Percentiles rank a stretch among this genome's conserved stretches.
phyloP scores from a whole-genome alignment of 2,113 vertebrate species.

The Sardina pilchardus region DNA sequence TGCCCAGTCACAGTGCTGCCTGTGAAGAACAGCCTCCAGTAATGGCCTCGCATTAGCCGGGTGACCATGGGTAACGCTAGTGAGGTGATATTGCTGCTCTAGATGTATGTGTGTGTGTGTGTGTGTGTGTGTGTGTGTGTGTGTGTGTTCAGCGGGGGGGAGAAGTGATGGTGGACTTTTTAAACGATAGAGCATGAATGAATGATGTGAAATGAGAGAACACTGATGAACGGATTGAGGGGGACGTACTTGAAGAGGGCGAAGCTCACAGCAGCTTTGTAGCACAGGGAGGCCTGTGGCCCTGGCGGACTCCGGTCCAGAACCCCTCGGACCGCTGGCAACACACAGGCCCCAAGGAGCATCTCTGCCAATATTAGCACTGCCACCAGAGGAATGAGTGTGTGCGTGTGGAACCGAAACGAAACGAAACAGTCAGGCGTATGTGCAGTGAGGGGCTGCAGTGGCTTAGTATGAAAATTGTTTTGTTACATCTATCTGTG shows the following conservation, averaged over 20 bases:
- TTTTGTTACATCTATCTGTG: neutral
- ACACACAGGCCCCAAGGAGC: neutral
- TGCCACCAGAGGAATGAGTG: neutral
- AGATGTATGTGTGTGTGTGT: slow-evolving; percentile 50
- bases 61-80: slow-evolving; percentile 53
- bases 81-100: slow-evolving; percentile 52
- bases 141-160: slow-evolving; percentile 1
- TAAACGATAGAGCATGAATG: neutral
- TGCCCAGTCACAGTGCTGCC: neutral
- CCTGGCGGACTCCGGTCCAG: neutral
- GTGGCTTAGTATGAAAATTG: neutral
- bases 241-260: neutral
- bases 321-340: neutral
- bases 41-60: slow-evolving; percentile 6
- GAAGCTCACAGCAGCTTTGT: neutral
- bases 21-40: neutral
- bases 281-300: neutral
- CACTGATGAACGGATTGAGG: neutral
- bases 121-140: slow-evolving; percentile 52
- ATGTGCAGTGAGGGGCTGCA: neutral
- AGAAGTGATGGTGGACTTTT: slow-evolving; percentile 30
- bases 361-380: neutral
- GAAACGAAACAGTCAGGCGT: neutral
- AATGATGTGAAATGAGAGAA: neutral
- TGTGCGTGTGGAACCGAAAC: neutral